A percentile compares a stretch with the other conserved stretches of the same genome.
Evolutionary conservation across 2,113 vertebrate species (phyloP).

Genomic region (Caranx melampygus): DNA sequence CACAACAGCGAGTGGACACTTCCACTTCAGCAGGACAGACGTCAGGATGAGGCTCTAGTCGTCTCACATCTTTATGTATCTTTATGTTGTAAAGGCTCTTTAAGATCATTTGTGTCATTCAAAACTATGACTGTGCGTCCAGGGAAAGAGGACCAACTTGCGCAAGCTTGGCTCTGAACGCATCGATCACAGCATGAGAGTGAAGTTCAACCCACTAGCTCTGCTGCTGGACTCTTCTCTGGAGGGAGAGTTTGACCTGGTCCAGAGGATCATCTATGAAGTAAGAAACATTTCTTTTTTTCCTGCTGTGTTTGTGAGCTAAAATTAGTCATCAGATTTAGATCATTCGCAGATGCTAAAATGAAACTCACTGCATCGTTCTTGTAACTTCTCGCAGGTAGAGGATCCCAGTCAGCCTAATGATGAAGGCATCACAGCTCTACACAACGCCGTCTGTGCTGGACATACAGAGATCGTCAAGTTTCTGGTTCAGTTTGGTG

Average conservation of each 20-base stretch:
- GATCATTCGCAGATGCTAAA: background rate
- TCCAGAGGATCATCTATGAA: slow-evolving; percentile 98
- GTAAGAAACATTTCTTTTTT: slow-evolving; percentile 74
- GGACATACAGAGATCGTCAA: slow-evolving; percentile 97
- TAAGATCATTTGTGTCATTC: background rate
- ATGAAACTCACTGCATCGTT: background rate
- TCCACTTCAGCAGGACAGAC: slow-evolving; percentile 3
- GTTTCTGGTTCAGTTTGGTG: slow-evolving; percentile 97
- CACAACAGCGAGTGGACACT: background rate
- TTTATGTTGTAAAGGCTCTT: background rate
- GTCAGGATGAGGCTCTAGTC: background rate
- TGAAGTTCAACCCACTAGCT: slow-evolving; percentile 97
- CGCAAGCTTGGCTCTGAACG: slow-evolving; percentile 93
- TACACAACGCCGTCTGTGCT: slow-evolving; percentile 97
- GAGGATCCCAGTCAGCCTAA: slow-evolving; percentile 97
- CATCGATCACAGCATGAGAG: slow-evolving; percentile 94
- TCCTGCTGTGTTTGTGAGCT: background rate
- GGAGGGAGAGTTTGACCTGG: slow-evolving; percentile 97
- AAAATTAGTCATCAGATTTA: background rate
- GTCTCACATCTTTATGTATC: background rate
- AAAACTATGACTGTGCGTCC: slow-evolving; percentile 37
- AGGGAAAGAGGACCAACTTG: slow-evolving; percentile 98
- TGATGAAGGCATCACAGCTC: slow-evolving; percentile 97
- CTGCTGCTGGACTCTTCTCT: slow-evolving; percentile 96
- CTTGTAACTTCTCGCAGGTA: slow-evolving; percentile 82